Evolutionary conservation across 2,797 vertebrate species (phyloP).

Genomic region (Pangasius krempfi): DNA sequence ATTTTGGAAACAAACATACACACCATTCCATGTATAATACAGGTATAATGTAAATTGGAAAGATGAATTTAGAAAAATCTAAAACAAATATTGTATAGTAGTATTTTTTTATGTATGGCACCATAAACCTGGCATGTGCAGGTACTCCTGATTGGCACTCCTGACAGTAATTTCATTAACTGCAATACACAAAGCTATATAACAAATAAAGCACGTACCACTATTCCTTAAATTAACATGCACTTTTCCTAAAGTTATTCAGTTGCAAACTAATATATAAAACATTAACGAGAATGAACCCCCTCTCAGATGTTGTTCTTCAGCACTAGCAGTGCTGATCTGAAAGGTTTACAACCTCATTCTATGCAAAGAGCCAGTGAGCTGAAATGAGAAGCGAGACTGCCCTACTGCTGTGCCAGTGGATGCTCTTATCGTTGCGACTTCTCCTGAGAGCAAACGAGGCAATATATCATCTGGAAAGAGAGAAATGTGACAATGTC

Average conservation of each 20-base stretch:
- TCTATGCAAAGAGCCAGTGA: slow-evolving; percentile 38
- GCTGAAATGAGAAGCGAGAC: slow-evolving; percentile 30
- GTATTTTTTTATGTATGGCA: neutral
- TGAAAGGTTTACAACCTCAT: slow-evolving; percentile 34
- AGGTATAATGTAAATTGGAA: neutral
- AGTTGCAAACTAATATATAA: neutral
- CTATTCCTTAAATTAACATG: neutral
- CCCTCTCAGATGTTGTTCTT: slow-evolving; percentile 11
- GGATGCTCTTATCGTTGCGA: slow-evolving; percentile 46
- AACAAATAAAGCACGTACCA: neutral
- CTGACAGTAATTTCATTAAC: neutral
- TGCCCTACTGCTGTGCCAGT: slow-evolving; percentile 37
- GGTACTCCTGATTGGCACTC: neutral
- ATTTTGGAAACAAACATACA: neutral
- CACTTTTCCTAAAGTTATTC: neutral
- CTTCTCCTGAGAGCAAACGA: slow-evolving; percentile 43
- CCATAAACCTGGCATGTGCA: neutral
- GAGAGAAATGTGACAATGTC: slow-evolving; percentile 47
- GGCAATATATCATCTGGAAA: slow-evolving; percentile 49
- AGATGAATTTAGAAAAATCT: neutral
- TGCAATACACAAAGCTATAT: neutral
- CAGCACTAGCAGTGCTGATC: slow-evolving; percentile 15
- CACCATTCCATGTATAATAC: neutral
- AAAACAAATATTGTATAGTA: neutral
- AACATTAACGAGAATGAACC: slow-evolving; percentile 3